Base-by-base conservation (phyloP, 2,888 invertebrate species). In the Mesorhabditis belari region DNA sequence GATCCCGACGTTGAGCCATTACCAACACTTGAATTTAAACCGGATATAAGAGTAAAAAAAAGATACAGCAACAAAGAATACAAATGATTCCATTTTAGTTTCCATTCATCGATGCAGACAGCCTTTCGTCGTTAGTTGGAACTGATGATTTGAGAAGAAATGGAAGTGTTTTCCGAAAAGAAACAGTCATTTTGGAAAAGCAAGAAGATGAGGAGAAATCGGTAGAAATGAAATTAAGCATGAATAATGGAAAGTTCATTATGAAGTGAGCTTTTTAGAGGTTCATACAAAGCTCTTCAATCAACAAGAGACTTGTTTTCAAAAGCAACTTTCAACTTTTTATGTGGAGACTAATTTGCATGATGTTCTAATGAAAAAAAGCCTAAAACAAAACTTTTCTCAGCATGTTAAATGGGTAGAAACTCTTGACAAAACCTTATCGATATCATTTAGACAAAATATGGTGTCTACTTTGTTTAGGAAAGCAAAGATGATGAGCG, bases 81-180 rank as follows among this genome's bases (percentile, higher is more conserved):
- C 17, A 19, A 51, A 51, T 51, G n/a, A 51, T 9, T 35, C n/a
- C 44, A 9, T 49, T 71, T 44, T 67, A 68, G 1, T 57, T 79
- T 59, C 79, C 77, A n/a, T 79, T 77, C 66, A 79, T 80, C 58
- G 79, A 79, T 63, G 77, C 77, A 24, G 78, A 76, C 55, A 71
- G 69, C 57, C 63, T 71, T 9, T 66, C 70, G 6, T 74, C 74
- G 12, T 61, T 73, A 60, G 70, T 73, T n/a, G 68, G 71, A 21
- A 64, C 66, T 49, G 73, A 73, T 35, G 71, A 71, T 57, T 59
- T 73, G 9, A 60, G 67, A 49, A 50, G 71, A 59, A 23, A 21
- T 6, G 60, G 52, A 26, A 50, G 25, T 35, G 56, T 17, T 50
- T 50, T 58, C 17, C 29, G 49, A 51, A 58, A 5, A 50, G 53